phyloP scores from a whole-genome alignment of 92 coral and sea anemone genomes.

The Blastomussa wellsi region DNA sequence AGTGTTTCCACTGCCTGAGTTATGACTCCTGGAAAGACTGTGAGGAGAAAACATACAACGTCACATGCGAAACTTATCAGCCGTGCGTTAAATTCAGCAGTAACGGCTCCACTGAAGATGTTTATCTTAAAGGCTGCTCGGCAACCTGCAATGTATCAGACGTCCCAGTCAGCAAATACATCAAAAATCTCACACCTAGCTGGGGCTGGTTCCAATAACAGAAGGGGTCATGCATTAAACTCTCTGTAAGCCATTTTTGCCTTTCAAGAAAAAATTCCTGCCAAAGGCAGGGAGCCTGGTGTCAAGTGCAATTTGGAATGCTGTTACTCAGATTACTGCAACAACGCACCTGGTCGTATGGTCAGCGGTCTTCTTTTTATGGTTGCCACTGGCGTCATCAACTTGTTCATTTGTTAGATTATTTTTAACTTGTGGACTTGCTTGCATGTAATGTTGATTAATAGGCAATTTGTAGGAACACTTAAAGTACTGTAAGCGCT shows the following conservation, averaged over 20 bases:
- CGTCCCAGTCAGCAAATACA: background rate
- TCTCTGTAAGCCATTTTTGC: too few species aligned
- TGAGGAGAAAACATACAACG: background rate
- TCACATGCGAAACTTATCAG: background rate
- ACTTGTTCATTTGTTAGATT: background rate
- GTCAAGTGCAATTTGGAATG: background rate
- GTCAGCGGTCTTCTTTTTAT: background rate
- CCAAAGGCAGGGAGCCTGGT: background rate
- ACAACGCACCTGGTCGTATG: background rate
- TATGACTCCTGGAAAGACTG: background rate
- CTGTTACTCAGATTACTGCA: slow-evolving; percentile 13
- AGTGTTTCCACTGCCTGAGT: slow-evolving; percentile 3
- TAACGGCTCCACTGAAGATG: background rate
- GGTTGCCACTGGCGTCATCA: slow-evolving; percentile 8
- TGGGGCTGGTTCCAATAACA: too few species aligned
- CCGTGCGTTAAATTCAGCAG: background rate
- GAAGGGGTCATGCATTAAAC: too few species aligned
- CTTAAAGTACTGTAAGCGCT: too few species aligned
- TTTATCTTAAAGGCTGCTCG: background rate
- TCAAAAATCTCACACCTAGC: too few species aligned
- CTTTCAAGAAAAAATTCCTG: too few species aligned
- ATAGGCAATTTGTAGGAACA: background rate
- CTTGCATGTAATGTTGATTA: background rate
- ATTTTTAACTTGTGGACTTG: background rate
- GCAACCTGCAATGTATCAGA: background rate